Evolutionary conservation across 1,140 invertebrate species (phyloP).

Genomic region (Phenacoccus solenopsis): DNA sequence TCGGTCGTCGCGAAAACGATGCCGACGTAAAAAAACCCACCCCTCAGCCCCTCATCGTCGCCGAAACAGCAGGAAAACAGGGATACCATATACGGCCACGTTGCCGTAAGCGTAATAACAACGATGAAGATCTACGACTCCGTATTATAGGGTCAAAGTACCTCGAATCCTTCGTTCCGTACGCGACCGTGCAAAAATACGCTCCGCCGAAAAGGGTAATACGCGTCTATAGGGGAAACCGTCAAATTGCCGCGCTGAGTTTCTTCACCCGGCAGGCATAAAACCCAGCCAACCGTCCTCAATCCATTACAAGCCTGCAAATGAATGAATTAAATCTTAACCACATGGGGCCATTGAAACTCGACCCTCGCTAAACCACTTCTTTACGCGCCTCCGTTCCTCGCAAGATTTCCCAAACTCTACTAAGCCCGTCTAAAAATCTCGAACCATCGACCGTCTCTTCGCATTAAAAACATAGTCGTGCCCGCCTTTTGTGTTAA

Average conservation of each 20-base stretch:
- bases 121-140: too few species aligned
- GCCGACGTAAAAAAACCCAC: not conserved
- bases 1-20: not conserved
- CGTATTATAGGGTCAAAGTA: not conserved
- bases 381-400: not conserved
- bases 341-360: constrained; percentile 8
- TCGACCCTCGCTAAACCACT: not conserved
- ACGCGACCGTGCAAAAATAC: not conserved
- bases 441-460: too few species aligned
- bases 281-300: constrained; percentile 4
- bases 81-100: not conserved
- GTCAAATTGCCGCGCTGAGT: too few species aligned
- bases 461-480: too few species aligned
- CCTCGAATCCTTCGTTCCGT: not conserved
- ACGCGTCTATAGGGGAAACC: too few species aligned
- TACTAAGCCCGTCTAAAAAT: too few species aligned
- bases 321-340: constrained; percentile 17
- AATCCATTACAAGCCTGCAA: constrained; percentile 12
- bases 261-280: not conserved
- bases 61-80: not conserved
- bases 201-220: not conserved
- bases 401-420: too few species aligned
- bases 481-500: not conserved
- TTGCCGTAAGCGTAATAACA: too few species aligned
- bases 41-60: not conserved